phyloP scores from a whole-genome alignment of 2,888 invertebrate genomes.

The Vandiemenella viatica region DNA sequence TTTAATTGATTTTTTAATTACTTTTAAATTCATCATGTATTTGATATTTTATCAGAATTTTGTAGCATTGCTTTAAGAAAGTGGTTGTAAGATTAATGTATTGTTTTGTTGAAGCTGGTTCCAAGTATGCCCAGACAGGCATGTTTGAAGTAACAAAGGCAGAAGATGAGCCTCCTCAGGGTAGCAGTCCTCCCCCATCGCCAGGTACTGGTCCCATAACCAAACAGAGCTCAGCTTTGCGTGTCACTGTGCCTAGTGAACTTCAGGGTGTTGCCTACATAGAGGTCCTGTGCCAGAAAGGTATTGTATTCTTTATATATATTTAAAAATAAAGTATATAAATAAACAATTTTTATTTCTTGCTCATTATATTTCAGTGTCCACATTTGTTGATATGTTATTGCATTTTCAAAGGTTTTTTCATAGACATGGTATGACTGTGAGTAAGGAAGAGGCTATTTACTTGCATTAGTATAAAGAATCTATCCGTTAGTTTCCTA shows the following conservation, averaged over 20 bases:
- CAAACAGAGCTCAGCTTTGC: constrained; percentile 56
- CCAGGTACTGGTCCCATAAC: constrained; percentile 23
- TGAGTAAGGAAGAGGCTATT: too few relatives aligned
- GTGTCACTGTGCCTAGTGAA: constrained; percentile 86
- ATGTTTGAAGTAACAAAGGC: constrained; percentile 93
- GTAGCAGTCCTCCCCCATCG: constrained; percentile 30
- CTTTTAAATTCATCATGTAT: too few relatives aligned
- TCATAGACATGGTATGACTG: too few relatives aligned
- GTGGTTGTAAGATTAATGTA: too few relatives aligned
- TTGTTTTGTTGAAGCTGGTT: constrained; percentile 47
- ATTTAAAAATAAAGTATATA: constrained; percentile 1
- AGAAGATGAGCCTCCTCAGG: constrained; percentile 46
- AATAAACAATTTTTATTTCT: constrained; percentile 1
- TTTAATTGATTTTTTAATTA: too few relatives aligned
- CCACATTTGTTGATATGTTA: constrained; percentile 2
- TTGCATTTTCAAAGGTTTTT: too few relatives aligned
- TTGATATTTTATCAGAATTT: too few relatives aligned
- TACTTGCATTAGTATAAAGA: too few relatives aligned
- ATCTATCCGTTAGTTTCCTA: too few relatives aligned
- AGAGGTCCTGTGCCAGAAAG: constrained; percentile 87
- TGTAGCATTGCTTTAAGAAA: too few relatives aligned
- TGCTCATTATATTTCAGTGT: background rate
- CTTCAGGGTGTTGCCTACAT: constrained; percentile 92
- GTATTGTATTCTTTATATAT: constrained; percentile 28
- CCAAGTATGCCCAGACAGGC: constrained; percentile 83